Percentiles rank a stretch among this genome's conserved stretches.
phyloP scores from a whole-genome alignment of 1,140 invertebrate species.

The Helicoverpa zea region DNA sequence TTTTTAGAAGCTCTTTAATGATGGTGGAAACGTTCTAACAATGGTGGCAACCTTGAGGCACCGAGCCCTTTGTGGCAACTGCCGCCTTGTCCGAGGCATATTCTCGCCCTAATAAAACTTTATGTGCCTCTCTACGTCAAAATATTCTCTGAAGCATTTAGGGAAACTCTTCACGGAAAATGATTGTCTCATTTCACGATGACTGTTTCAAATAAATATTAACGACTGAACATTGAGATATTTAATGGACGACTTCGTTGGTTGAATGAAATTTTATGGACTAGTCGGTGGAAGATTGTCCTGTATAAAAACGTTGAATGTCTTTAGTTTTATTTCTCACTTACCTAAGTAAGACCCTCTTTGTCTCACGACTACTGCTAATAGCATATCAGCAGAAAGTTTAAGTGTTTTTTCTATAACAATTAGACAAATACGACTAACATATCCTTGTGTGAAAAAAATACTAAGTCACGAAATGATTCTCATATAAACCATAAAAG shows the following conservation, averaged over 20 bases:
- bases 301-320: constrained; percentile 25
- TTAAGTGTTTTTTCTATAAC: background rate
- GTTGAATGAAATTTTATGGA: constrained; percentile 48
- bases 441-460: too few species aligned
- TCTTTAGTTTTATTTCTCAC: constrained; percentile 29
- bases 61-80: constrained; percentile 55
- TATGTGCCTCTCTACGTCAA: constrained; percentile 44
- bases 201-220: constrained; percentile 47
- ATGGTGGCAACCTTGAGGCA: constrained; percentile 45
- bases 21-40: constrained; percentile 41
- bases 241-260: constrained; percentile 31
- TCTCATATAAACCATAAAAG: background rate
- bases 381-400: constrained; percentile 1
- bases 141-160: constrained; percentile 44
- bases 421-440: too few species aligned
- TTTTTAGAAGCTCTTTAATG: constrained; percentile 36
- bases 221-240: constrained; percentile 40
- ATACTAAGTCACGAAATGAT: background rate
- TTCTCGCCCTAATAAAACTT: constrained; percentile 57
- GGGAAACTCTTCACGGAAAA: constrained; percentile 41
- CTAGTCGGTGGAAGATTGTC: constrained; percentile 33
- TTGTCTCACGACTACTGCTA: background rate
- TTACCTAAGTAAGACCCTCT: background rate
- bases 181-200: constrained; percentile 48
- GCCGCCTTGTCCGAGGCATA: constrained; percentile 49